Conservation (phyloP, 2,888 invertebrate genomes). For the Parapristionchus giblindavisi region DNA sequence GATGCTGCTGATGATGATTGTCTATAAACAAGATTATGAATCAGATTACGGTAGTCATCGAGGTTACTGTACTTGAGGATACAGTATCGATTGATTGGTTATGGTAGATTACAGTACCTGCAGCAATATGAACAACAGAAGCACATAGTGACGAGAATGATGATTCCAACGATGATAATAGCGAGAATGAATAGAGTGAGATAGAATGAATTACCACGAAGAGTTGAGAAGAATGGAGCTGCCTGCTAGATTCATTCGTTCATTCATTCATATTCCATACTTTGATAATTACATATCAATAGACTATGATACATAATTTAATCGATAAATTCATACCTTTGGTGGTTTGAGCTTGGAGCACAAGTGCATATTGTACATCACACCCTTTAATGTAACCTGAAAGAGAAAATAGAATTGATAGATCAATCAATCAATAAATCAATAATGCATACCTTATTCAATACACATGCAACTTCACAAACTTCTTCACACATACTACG, state of each 20-base stretch:
- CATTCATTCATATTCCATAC: not conserved
- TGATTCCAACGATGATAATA: slow-evolving; percentile 28
- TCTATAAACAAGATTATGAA: not conserved
- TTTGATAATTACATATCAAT: not conserved
- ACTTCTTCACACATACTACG: slow-evolving; percentile 13
- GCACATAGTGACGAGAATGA: slow-evolving; percentile 28
- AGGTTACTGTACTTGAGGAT: not conserved
- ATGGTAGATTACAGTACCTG: slow-evolving; percentile 23
- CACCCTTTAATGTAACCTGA: slow-evolving; percentile 18
- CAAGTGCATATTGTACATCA: slow-evolving; percentile 2
- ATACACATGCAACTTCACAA: not conserved
- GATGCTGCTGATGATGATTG: not conserved
- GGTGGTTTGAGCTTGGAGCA: slow-evolving; percentile 33
- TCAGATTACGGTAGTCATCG: not conserved
- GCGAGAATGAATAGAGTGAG: slow-evolving; percentile 26
- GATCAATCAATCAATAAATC: not conserved
- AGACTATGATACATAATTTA: not conserved
- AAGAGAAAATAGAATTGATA: slow-evolving; percentile 2
- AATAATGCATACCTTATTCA: not conserved
- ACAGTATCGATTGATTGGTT: not conserved
- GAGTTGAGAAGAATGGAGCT: slow-evolving; percentile 35
- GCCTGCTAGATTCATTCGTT: slow-evolving; percentile 7
- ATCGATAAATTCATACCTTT: slow-evolving; percentile 12
- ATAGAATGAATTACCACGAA: slow-evolving; percentile 38
- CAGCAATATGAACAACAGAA: slow-evolving; percentile 39